These are phyloP conservation scores for Actinemys pallida DNA, from an alignment of 2,113 vertebrate species.

Conservation along the genomic window DNA sequence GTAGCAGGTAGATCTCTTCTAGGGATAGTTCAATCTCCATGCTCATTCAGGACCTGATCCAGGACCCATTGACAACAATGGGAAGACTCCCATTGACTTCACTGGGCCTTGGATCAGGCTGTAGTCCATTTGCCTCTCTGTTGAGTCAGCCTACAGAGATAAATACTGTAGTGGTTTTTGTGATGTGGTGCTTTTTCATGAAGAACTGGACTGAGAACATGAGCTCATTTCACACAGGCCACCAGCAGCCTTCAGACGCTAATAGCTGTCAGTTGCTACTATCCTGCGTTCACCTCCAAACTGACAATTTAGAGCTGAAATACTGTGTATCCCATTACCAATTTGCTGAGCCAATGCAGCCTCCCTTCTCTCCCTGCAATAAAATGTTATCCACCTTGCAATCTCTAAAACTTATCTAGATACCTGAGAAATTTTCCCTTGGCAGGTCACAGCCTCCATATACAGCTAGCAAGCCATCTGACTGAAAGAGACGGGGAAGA, in stretches of 20 bases:
- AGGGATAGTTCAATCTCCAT: not conserved
- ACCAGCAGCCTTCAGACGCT: not conserved
- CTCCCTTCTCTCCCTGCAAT: not conserved
- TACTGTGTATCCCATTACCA: not conserved
- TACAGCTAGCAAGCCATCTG: not conserved
- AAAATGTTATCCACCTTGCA: not conserved
- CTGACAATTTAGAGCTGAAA: not conserved
- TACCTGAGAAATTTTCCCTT: not conserved
- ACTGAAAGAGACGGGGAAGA: not conserved
- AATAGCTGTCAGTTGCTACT: not conserved
- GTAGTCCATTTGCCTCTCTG: not conserved
- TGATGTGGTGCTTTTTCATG: not conserved
- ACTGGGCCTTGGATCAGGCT: not conserved
- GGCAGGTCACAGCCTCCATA: not conserved
- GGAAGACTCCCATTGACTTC: not conserved
- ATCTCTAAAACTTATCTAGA: not conserved
- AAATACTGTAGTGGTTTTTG: not conserved
- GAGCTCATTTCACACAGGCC: not conserved
- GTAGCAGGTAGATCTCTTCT: not conserved
- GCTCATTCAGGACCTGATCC: fast-evolving
- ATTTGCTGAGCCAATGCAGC: not conserved
- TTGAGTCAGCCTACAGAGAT: not conserved
- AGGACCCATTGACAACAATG: not conserved
- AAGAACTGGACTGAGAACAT: not conserved
- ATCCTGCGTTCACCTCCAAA: not conserved